A percentile compares a stretch with the other conserved stretches of the same genome.
These are phyloP conservation scores for Microcebus tavaratra DNA, from an alignment of 2,113 vertebrate species.

Conservation along the genomic window DNA sequence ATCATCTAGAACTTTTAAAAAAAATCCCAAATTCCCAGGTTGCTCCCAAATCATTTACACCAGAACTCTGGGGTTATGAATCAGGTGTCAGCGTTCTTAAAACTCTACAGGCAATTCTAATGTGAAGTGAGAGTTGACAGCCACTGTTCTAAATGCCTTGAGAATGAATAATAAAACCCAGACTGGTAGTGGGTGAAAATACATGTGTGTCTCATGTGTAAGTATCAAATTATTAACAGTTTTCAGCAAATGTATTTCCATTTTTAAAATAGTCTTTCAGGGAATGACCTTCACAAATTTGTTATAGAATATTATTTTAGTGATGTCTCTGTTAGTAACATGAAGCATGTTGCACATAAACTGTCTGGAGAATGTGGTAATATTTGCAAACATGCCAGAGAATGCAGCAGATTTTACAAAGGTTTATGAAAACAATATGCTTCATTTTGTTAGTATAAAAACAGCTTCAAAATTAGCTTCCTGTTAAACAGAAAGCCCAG, in stretches of 20 bases:
- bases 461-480: constrained; percentile 40
- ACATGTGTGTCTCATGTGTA: not conserved
- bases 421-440: constrained; percentile 68
- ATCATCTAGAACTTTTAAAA: not conserved
- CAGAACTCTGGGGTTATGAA: not conserved
- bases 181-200: not conserved
- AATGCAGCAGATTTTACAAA: constrained; percentile 70
- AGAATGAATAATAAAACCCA: constrained; percentile 9
- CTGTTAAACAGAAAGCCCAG: constrained; percentile 17
- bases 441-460: constrained; percentile 52
- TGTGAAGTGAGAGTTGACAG: not conserved
- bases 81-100: not conserved
- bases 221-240: constrained; percentile 39
- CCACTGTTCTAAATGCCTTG: not conserved
- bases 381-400: constrained; percentile 69
- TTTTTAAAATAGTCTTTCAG: constrained; percentile 32
- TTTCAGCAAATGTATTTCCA: constrained; percentile 41
- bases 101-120: not conserved
- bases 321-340: constrained; percentile 11
- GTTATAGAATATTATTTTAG: constrained; percentile 45
- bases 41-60: not conserved
- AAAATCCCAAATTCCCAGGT: not conserved
- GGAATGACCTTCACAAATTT: constrained; percentile 24
- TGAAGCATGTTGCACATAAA: constrained; percentile 5
- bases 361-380: constrained; percentile 46